Evolutionary conservation across 2,797 vertebrate species (phyloP), one percentile per base, ranked within the genome.

Genomic region (Microctenopoma steveboyesi): DNA sequence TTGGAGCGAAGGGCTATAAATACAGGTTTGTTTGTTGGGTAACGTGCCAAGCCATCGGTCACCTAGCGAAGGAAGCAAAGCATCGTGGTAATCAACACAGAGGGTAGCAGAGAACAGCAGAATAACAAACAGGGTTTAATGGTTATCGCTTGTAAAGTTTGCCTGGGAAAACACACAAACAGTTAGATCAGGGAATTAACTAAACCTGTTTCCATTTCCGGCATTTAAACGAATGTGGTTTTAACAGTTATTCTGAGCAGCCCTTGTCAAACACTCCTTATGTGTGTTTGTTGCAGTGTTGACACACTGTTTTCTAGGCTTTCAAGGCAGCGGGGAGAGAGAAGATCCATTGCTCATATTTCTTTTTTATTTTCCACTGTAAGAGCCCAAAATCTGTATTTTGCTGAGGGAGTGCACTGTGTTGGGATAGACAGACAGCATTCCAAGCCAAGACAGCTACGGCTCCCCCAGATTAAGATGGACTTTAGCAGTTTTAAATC

Each of bases 401-500:
- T 69, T 42, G 75, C 72, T 2, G 74, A 75, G 81, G 65, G 65
- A 87, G 69, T 51, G 60, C 40, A 27, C 55, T 64, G 61, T 48
- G 71, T 74, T 11, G 7, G 68, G 61, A 64, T n/a, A 67, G 73
- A 83, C 69, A 79, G 74, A 55, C 63, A 28, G 65, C 51, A 14
- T 71, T 76, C 22, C 51, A 14, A 43, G 81, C 82, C 84, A 87
- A 83, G 69, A 70, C 51, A 46, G 78, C 82, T 55, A 3, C 47
- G 27, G 68, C 85, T 86, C 66, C 65, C 66, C 57, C 76, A 82
- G 83, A 88, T 79, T 85, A 79, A 79, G 57, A 77, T 47, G 57
- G 53, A 75, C 69, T 84, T 86, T 42, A 69, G 74, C 58, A 42
- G 63, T 65, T 86, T 86, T 74, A 87, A 88, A 74, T 75, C 76